phyloP scores from a whole-genome alignment of 2,797 vertebrate species.

The Parauchenoglanis ngamensis region DNA sequence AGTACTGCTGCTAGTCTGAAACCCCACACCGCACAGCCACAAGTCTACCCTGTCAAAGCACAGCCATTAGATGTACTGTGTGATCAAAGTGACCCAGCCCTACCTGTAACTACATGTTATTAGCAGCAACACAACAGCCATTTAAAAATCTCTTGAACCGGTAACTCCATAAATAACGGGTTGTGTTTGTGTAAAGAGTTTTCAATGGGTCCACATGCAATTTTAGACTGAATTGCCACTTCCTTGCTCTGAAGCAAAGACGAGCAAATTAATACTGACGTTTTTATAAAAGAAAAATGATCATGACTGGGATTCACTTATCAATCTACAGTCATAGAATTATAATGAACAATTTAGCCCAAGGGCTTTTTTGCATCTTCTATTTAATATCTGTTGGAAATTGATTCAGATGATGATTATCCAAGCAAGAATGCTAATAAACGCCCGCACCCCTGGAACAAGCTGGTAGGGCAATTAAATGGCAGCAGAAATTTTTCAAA shows the following conservation, averaged over 20 bases:
- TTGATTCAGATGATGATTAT: constrained; percentile 44
- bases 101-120: constrained; percentile 39
- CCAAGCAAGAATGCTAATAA: constrained; percentile 47
- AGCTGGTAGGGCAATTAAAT: constrained; percentile 39
- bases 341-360: constrained; percentile 28
- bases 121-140: constrained; percentile 19
- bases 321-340: constrained; percentile 26
- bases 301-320: constrained; percentile 3
- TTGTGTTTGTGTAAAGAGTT: background rate
- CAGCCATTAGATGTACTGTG: constrained; percentile 7
- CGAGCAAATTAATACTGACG: background rate
- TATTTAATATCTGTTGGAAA: constrained; percentile 44
- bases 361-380: constrained; percentile 24
- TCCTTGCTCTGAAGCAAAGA: background rate
- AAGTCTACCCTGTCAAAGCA: background rate
- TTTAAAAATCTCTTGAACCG: constrained; percentile 3
- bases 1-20: background rate
- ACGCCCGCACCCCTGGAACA: constrained; percentile 16
- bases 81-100: constrained; percentile 33
- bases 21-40: background rate
- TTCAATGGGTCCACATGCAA: background rate
- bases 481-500: constrained; percentile 25
- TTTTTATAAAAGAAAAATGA: constrained; percentile 3
- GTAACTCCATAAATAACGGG: constrained; percentile 9
- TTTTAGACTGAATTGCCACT: background rate